Evolutionary conservation across 2,888 invertebrate genomes (phyloP), one percentile per base, ranked within the genome.

Genomic region (Ennomos quercinarius): DNA sequence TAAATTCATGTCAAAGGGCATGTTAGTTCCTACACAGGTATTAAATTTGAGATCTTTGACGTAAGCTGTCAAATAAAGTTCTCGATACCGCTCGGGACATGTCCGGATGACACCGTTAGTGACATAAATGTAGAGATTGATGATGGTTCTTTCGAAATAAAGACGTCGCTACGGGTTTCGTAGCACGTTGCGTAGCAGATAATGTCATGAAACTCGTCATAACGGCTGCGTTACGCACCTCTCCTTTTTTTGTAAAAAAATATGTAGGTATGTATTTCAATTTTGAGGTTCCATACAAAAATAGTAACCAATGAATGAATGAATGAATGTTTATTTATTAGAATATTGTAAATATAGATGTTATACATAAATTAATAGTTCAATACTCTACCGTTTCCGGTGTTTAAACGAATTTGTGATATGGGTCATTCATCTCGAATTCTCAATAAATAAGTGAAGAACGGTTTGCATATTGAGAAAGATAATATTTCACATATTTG

Each of bases 1-100:
- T 64, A 67, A 52, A 57, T 63, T 60, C 17, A 54, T 60, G 51
- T 56, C 54, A 46, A 59, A 58, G 56, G 60, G 58, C 63, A 36
- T 43, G 59, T 27, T 50, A 38, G 43, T 52, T 56, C 48, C 53
- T 41, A 41, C 53, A 49, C 52, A 41, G 41, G 37, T 47, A 51
- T 41, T 59, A 54, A 54, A 46, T 59, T 59, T 34, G 34, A 38
- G 11, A 37, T 45, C 35, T 54, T 40, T 59, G 43, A 60, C 50
- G 39, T 47, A 42, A 41, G 34, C 39, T 60, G 50, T 51, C 50
- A 47, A 60, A 60, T 50, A 43, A 55, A 42, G 35, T 36, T 45
- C 34, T 35, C 10, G 13, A 27, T 27, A 27, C 3, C 27, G 3
- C 6, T 27, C 11, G 11, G 11, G 13, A 40, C 34, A 13, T 37